Conservation (phyloP, 1,140 invertebrate species). For the Drosophila pachea region DNA sequence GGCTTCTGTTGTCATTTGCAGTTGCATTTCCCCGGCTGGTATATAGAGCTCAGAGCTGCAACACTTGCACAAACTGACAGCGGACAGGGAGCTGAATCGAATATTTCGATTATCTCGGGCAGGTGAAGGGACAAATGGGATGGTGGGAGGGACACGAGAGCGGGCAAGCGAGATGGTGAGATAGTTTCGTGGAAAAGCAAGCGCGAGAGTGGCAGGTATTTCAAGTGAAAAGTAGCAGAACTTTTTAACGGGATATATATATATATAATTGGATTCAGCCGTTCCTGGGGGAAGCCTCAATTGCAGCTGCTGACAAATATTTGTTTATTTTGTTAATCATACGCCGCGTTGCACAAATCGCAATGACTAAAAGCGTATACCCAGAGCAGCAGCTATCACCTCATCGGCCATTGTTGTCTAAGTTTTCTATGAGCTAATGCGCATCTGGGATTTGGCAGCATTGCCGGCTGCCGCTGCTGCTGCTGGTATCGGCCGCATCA, state of each 20-base stretch:
- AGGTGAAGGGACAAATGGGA: too few relatives aligned
- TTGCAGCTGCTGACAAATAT: conserved; percentile 51
- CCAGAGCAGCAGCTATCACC: conserved; percentile 13
- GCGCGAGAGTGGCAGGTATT: too few relatives aligned
- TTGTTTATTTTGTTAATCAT: conserved; percentile 69
- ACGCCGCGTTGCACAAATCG: conserved; percentile 60
- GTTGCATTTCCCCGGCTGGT: conserved; percentile 21
- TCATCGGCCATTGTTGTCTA: conserved; percentile 51
- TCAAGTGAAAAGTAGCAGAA: too few relatives aligned
- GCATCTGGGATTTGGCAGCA: conserved; percentile 26
- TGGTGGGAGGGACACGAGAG: too few relatives aligned
- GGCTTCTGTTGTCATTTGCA: conserved; percentile 32
- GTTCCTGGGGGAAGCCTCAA: background rate
- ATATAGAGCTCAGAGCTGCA: too few relatives aligned
- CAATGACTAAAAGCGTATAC: conserved; percentile 6
- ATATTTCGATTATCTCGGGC: too few relatives aligned
- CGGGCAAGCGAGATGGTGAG: too few relatives aligned
- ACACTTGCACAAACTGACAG: too few relatives aligned
- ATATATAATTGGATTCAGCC: conserved; percentile 7
- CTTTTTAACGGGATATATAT: too few relatives aligned
- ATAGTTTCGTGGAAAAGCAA: too few relatives aligned
- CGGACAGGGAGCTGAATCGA: too few relatives aligned
- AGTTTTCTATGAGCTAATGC: conserved; percentile 38
- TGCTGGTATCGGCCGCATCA: conserved; percentile 8
- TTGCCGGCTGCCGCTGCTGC: conserved; percentile 2